A percentile compares a stretch with the other conserved stretches of the same genome.
These are phyloP conservation scores for Anomalospiza imberbis DNA, from an alignment of 2,797 vertebrate species.

Conservation along the genomic window DNA sequence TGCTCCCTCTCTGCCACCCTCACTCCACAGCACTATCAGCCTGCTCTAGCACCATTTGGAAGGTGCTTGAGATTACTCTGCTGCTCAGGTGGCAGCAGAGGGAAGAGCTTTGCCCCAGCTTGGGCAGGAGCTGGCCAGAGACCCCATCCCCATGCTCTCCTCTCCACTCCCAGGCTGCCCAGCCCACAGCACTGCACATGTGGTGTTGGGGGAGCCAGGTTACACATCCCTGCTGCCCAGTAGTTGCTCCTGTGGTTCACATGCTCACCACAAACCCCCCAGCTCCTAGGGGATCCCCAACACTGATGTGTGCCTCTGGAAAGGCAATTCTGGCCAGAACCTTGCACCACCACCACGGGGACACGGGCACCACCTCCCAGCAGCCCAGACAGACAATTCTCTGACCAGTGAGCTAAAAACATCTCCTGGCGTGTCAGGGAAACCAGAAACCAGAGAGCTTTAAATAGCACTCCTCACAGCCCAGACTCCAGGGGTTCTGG, in stretches of 20 bases:
- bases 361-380: rapidly evolving
- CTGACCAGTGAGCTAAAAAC: background rate
- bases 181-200: rapidly evolving
- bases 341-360: rapidly evolving
- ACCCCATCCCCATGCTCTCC: rapidly evolving
- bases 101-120: background rate
- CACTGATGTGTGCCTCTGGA: rapidly evolving
- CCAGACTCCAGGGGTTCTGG: background rate
- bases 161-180: background rate
- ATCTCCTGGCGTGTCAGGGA: background rate
- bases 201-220: background rate
- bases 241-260: rapidly evolving
- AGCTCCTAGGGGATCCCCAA: background rate
- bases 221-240: background rate
- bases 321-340: background rate
- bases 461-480: background rate
- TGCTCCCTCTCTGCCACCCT: background rate
- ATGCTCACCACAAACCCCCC: background rate
- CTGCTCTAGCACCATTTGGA: background rate
- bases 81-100: background rate
- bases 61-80: background rate
- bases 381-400: background rate
- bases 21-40: background rate
- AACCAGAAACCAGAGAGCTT: background rate
- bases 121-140: background rate